A percentile compares a stretch with the other conserved stretches of the same genome.
These are phyloP conservation scores for Andrena trimmerana DNA, from an alignment of 2,888 invertebrate species.

Conservation along the genomic window DNA sequence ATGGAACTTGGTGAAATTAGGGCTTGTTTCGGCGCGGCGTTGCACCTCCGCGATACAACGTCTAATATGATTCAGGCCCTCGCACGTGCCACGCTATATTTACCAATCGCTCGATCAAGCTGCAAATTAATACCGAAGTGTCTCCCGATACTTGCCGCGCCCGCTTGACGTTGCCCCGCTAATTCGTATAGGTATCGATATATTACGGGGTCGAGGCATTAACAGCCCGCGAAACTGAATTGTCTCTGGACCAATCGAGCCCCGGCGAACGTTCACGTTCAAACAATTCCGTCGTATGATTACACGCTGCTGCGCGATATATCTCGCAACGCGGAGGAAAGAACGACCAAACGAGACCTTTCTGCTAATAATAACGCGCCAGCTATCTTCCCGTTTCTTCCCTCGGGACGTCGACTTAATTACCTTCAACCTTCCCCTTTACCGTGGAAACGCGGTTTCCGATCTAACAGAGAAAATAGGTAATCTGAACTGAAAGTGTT, in stretches of 20 bases:
- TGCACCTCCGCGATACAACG: neutral
- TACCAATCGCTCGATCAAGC: constrained; percentile 42
- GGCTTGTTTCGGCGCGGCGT: neutral
- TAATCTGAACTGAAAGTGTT: constrained; percentile 28
- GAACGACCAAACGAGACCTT: constrained; percentile 18
- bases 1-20: neutral
- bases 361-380: constrained; percentile 22
- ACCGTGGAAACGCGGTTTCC: neutral
- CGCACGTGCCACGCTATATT: constrained; percentile 24
- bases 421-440: constrained; percentile 41
- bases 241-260: neutral
- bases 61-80: constrained; percentile 29
- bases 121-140: constrained; percentile 48
- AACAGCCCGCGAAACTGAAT: constrained; percentile 25
- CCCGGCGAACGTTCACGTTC: neutral
- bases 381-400: constrained; percentile 1
- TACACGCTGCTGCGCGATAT: neutral
- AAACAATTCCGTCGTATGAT: constrained; percentile 1
- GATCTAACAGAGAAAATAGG: neutral
- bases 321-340: neutral
- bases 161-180: constrained; percentile 21
- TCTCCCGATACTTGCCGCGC: constrained; percentile 8
- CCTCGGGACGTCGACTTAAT: constrained; percentile 30
- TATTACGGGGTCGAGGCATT: constrained; percentile 16
- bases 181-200: constrained; percentile 39